Evolutionary conservation across 2,113 vertebrate genomes (phyloP).

Genomic region (Menura novaehollandiae): DNA sequence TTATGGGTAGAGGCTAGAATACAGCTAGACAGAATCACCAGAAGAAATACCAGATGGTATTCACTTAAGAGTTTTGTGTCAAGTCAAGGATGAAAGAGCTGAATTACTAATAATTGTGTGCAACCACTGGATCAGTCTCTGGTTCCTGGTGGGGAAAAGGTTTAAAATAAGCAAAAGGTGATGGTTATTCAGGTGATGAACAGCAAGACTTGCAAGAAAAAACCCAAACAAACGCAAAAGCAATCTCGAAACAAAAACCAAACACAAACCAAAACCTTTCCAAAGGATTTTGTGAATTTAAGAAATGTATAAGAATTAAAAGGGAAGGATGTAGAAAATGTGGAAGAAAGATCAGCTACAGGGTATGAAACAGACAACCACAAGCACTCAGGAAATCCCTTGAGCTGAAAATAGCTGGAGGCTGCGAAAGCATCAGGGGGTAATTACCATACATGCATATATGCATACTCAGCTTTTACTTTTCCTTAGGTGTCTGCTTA

Average conservation of each 20-base stretch:
- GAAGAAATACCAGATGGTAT: neutral
- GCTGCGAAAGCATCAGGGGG: neutral
- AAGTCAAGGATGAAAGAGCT: neutral
- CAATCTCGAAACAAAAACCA: neutral
- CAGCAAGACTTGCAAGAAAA: neutral
- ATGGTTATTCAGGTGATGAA: neutral
- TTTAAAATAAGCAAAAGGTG: neutral
- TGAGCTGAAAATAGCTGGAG: neutral
- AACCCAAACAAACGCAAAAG: neutral
- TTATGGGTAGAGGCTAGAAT: neutral
- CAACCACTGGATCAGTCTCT: neutral
- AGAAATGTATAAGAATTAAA: neutral
- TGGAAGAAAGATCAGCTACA: neutral
- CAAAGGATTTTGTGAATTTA: neutral
- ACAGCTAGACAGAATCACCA: neutral
- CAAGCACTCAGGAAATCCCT: neutral
- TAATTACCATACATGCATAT: neutral
- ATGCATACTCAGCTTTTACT: neutral
- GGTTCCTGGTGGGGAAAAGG: neutral
- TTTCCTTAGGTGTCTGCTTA: neutral
- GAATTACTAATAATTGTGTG: neutral
- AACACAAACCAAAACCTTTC: neutral
- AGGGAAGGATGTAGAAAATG: neutral
- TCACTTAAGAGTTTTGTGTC: neutral
- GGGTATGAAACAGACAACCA: neutral